Conservation (phyloP, 1,140 invertebrate species). For the Atta texana region DNA sequence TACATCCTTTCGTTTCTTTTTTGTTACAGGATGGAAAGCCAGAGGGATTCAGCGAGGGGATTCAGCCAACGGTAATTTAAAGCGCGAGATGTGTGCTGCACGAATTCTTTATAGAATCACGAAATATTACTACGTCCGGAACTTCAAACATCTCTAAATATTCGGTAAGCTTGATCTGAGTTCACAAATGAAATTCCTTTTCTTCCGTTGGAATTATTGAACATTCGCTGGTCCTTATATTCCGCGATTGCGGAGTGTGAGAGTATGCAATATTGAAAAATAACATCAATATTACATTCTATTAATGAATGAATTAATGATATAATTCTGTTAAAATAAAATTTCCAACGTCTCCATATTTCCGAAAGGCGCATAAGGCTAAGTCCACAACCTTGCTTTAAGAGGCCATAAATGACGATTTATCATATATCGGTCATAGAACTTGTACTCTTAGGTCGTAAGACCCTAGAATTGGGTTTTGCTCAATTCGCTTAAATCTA, state of each 20-base stretch:
- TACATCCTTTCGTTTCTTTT: slow-evolving; percentile 15
- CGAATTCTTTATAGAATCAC: slow-evolving; percentile 1
- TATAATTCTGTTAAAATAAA: not conserved
- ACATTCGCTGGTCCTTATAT: not conserved
- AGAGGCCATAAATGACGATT: no score
- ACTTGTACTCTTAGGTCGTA: no score
- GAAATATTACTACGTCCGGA: slow-evolving; percentile 4
- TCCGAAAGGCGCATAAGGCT: not conserved
- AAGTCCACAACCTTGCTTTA: no score
- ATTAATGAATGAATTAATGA: not conserved
- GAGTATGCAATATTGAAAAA: not conserved
- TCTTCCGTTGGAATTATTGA: not conserved
- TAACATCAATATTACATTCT: not conserved
- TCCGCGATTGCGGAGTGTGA: not conserved
- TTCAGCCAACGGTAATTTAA: not conserved
- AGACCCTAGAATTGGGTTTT: no score
- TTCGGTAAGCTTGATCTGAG: slow-evolving; percentile 7
- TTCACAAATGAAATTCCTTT: slow-evolving; percentile 12
- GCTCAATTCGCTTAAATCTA: no score
- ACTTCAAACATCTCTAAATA: not conserved
- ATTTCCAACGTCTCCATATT: not conserved
- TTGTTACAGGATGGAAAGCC: not conserved
- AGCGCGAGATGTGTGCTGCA: not conserved
- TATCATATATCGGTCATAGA: no score
- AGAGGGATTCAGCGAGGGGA: slow-evolving; percentile 1